Percentiles rank a stretch among this genome's conserved stretches.
Evolutionary conservation across 2,888 invertebrate genomes (phyloP).

Genomic region (Pammene fasciana): DNA sequence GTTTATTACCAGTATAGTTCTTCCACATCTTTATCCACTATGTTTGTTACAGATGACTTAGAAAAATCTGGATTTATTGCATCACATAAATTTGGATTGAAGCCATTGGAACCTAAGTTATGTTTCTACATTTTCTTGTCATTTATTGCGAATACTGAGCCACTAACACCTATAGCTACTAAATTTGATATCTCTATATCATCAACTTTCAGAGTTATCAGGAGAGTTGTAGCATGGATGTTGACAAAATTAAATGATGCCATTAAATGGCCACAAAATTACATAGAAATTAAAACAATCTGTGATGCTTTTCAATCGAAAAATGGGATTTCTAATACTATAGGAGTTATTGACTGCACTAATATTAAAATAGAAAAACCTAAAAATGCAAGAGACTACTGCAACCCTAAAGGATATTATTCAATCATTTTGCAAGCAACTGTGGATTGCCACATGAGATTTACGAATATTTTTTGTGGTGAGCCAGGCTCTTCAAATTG

Average conservation of each 20-base stretch:
- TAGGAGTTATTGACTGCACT: conserved; percentile 65
- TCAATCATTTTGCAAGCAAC: conserved; percentile 66
- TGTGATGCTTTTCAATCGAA: conserved; percentile 60
- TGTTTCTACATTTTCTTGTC: conserved; percentile 69
- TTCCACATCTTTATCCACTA: background rate
- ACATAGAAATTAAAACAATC: conserved; percentile 55
- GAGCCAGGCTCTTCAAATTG: conserved; percentile 67
- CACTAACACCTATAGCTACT: conserved; percentile 66
- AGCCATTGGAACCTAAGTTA: conserved; percentile 65
- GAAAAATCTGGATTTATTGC: conserved; percentile 67
- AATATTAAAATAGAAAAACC: conserved; percentile 69
- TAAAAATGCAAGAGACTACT: conserved; percentile 64
- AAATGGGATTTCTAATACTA: conserved; percentile 61
- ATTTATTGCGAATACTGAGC: conserved; percentile 65
- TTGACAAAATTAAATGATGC: conserved; percentile 64
- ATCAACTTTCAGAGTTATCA: conserved; percentile 66
- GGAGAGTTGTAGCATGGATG: conserved; percentile 67
- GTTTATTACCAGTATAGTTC: background rate
- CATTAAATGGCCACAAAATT: conserved; percentile 64
- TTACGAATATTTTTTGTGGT: conserved; percentile 68
- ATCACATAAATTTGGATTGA: conserved; percentile 65
- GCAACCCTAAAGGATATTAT: conserved; percentile 65
- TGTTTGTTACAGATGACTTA: conserved; percentile 63
- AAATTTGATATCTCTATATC: conserved; percentile 70
- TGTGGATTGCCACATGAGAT: conserved; percentile 61